Base-by-base conservation (phyloP, 2,888 invertebrate species). In the Leptarthrus brevirostris region DNA sequence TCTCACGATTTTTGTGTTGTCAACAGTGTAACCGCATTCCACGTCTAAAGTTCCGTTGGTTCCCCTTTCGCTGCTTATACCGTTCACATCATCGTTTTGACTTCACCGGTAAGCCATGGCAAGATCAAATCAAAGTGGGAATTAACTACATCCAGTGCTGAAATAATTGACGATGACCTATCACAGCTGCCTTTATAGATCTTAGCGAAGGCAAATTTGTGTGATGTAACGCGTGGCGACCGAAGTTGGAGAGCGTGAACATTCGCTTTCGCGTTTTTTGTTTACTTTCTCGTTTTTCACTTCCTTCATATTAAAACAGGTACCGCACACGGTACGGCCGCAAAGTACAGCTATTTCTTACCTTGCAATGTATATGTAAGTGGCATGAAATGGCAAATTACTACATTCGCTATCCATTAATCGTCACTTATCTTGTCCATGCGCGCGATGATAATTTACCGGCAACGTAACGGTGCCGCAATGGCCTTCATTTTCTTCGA, bases 1-100 rank as follows among this genome's bases (percentile, higher is more conserved):
- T 69, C 69, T 52, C 69, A 69, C 52, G 69, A 69, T 69, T 69
- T 58, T 66, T 49, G 5, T 52, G 20, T 22, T 34, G 30, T 18
- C 69, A 20, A n/a, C 69, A 52, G 69, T 69, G 52, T 52, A 69
- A 69, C 69, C 69, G 69, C 69, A 69, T 69, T 69, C 69, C 34
- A 16, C 69, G 30, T 52, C 69, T 69, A 52, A 69, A 52, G 69
- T 69, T 69, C 69, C 69, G 69, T 69, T 69, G 69, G 40, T 69
- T 66, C 69, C 52, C 69, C 69, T 69, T 69, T 69, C 69, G 52
- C 69, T 69, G 52, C 30, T 69, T 69, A 26, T 14, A 30, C 69
- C 20, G 69, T 52, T 69, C 34, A 30, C 69, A 69, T 40, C 69
- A 49, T 52, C 52, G 69, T 30, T 52, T 49, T 26, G 69, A 34